These are phyloP conservation scores for Orbicella faveolata DNA, from an alignment of 64 coral and sea anemone genomes.

Conservation along the genomic window DNA sequence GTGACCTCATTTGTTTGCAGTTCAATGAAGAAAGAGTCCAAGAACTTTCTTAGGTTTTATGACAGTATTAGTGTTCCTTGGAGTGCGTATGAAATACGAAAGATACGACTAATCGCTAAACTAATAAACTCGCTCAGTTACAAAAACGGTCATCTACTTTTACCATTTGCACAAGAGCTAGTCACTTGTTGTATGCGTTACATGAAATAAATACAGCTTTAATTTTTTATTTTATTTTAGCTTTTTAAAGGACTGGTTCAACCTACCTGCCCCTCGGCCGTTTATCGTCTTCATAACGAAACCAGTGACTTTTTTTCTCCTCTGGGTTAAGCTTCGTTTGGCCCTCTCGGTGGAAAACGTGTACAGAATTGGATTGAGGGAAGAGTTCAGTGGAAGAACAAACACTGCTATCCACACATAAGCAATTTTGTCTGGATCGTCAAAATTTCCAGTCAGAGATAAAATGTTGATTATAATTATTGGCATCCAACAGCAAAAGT, in stretches of 20 bases:
- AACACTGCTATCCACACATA: constrained; percentile 59
- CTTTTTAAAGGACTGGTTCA: not conserved
- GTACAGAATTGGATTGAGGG: constrained; percentile 43
- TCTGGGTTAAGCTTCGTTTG: not conserved
- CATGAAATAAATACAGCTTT: no score
- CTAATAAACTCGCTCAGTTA: no score
- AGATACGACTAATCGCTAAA: no score
- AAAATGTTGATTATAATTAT: constrained; percentile 36
- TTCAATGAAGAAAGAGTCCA: no score
- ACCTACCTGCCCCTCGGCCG: not conserved
- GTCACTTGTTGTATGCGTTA: no score
- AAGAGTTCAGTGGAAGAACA: constrained; percentile 42
- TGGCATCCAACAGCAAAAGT: constrained; percentile 57
- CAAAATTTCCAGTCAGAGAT: constrained; percentile 25
- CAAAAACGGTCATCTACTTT: no score
- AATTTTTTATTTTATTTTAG: not conserved
- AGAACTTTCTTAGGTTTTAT: no score
- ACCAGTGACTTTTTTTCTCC: not conserved
- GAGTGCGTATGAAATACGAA: no score
- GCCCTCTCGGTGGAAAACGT: constrained; percentile 28
- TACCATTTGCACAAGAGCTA: no score
- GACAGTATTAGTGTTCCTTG: no score
- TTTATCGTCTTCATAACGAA: not conserved
- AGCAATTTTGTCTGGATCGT: constrained; percentile 25
- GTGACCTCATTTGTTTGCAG: no score